Evolutionary conservation across 1,140 invertebrate species (phyloP).

Genomic region (Hesperophylax magnus): DNA sequence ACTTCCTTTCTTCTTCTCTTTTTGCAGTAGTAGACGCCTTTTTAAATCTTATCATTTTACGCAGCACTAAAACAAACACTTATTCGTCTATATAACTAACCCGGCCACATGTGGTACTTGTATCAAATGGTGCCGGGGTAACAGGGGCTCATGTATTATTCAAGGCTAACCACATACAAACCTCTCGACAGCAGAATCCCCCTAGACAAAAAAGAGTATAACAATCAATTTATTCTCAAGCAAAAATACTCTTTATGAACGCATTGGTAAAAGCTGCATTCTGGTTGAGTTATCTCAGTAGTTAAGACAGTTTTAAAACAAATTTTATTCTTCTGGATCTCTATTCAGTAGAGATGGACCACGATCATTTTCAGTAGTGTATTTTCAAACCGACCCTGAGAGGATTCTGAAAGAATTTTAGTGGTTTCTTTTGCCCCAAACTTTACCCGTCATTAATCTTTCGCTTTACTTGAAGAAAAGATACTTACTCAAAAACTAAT

Average conservation of each 20-base stretch:
- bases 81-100: slow-evolving; percentile 14
- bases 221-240: not conserved
- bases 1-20: not conserved
- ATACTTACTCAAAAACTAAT: not conserved
- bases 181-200: not conserved
- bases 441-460: slow-evolving; percentile 19
- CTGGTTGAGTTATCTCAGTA: no score
- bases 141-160: slow-evolving; percentile 27
- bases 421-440: not conserved
- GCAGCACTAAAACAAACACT: slow-evolving; percentile 27
- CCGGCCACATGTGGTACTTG: slow-evolving; percentile 8
- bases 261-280: no score
- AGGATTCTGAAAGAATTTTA: slow-evolving; percentile 2
- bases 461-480: not conserved
- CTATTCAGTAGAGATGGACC: slow-evolving; percentile 15
- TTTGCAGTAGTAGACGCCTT: not conserved
- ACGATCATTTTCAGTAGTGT: not conserved
- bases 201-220: not conserved
- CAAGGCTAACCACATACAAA: slow-evolving; percentile 2
- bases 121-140: slow-evolving; percentile 11
- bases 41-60: slow-evolving; percentile 37
- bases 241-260: not conserved
- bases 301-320: no score
- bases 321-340: slow-evolving; percentile 4
- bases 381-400: not conserved